Evolutionary conservation across 2,888 invertebrate species (phyloP), one percentile per base, ranked within the genome.

Genomic region (Myopa tessellatipennis): DNA sequence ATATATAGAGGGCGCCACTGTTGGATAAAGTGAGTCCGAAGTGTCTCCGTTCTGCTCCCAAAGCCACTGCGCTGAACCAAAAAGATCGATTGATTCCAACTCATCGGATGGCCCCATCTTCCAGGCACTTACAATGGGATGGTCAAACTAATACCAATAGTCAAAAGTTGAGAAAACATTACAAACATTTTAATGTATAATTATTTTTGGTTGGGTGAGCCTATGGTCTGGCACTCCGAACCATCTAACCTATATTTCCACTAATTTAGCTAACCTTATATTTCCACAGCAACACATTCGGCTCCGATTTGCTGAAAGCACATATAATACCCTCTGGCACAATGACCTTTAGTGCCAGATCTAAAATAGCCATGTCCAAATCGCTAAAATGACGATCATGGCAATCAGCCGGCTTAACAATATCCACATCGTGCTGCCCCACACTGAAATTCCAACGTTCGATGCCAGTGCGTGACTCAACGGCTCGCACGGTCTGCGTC

Each of bases 381-480:
- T 88, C 86, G 63, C 81, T 86, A 16, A 83, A 84, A n/a, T 84
- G 77, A 68, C 83, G 82, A 72, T 85, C 81, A 75, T 86, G 88
- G 78, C 93, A 93, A 79, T 91, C 91, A 58, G 87, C 85, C 68
- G 90, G 88, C 77, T 90, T 89, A 77, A 91, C 85, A 84, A 94
- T 78, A 76, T 93, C 93, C 72, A 98, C 86, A 82, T 97, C 94
- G 88, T 97, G 96, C 82, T 95, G 94, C 0, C 95, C 97, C 36
- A 98, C 98, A 88, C 97, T 97, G 88, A 97, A 98, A 90, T 98
- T 98, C 98, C 98, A 98, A 86, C 97, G 90, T 90, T 98, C 98
- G 67, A 90, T 88, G 3, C 98, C 98, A 12, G 94, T 93, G 74
- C 94, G 91, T 0, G 97, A 95, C 86, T 98, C 98, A 4, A 97